Evolutionary conservation across 2,797 vertebrate genomes (phyloP).

Genomic region (Pteropus rufus): DNA sequence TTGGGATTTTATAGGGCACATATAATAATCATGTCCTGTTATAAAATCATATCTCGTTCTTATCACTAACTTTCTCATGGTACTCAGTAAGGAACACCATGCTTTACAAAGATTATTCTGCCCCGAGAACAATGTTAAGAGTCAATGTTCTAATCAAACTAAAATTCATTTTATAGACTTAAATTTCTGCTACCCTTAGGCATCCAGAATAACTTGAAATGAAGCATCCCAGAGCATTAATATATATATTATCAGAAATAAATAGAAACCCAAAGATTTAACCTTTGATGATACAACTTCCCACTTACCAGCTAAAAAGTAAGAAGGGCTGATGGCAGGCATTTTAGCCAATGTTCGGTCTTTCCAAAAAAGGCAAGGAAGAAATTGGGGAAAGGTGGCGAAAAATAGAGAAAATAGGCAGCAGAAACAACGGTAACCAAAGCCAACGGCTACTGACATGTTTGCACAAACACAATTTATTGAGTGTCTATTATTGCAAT

Average conservation of each 20-base stretch:
- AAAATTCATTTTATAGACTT: background rate
- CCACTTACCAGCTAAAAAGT: background rate
- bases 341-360: background rate
- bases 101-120: background rate
- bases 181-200: background rate
- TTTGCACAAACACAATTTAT: background rate
- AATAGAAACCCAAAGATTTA: background rate
- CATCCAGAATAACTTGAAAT: background rate
- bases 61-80: background rate
- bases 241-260: background rate
- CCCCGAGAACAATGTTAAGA: background rate
- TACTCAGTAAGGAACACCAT: background rate
- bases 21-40: background rate
- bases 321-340: background rate
- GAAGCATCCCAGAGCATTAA: background rate
- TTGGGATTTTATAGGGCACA: background rate
- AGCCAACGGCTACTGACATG: background rate
- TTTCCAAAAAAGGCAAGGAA: background rate
- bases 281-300: background rate
- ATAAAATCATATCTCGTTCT: background rate
- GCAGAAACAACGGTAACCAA: background rate
- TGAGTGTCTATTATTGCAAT: background rate
- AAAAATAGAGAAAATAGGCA: background rate
- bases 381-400: background rate
- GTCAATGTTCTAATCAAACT: background rate